These are phyloP conservation scores for Podarcis raffonei DNA, from an alignment of 2,113 vertebrate genomes.

Conservation along the genomic window DNA sequence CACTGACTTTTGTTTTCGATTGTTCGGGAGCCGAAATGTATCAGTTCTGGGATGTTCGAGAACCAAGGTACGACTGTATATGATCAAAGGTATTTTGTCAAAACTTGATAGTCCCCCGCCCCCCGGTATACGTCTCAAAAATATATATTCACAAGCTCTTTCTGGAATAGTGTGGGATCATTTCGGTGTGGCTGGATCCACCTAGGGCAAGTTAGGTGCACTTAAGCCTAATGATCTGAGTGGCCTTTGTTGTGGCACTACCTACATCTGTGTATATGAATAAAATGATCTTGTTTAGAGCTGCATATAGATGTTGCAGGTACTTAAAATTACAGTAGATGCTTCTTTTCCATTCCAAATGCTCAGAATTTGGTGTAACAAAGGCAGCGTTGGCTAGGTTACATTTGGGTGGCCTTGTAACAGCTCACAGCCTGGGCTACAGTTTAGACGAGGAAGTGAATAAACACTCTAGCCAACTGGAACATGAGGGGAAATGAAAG, in stretches of 20 bases:
- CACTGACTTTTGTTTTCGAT: too few species aligned
- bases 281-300: background rate
- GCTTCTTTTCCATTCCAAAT: fast-evolving
- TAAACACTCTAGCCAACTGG: background rate
- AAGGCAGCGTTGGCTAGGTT: background rate
- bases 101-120: too few species aligned
- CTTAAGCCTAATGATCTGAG: background rate
- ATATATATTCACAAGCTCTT: too few species aligned
- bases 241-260: background rate
- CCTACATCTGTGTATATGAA: background rate
- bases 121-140: too few species aligned
- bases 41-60: too few species aligned
- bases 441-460: background rate
- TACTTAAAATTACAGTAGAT: background rate
- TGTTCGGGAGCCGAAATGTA: too few species aligned
- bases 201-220: background rate
- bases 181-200: background rate
- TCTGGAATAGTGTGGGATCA: too few species aligned
- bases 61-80: too few species aligned
- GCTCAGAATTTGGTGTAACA: background rate
- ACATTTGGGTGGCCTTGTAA: background rate
- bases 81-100: too few species aligned
- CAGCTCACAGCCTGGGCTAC: background rate
- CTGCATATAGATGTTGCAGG: background rate
- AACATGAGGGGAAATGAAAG: background rate